phyloP scores from a whole-genome alignment of 2,888 invertebrate genomes.

The Pemphredon lugubris region DNA sequence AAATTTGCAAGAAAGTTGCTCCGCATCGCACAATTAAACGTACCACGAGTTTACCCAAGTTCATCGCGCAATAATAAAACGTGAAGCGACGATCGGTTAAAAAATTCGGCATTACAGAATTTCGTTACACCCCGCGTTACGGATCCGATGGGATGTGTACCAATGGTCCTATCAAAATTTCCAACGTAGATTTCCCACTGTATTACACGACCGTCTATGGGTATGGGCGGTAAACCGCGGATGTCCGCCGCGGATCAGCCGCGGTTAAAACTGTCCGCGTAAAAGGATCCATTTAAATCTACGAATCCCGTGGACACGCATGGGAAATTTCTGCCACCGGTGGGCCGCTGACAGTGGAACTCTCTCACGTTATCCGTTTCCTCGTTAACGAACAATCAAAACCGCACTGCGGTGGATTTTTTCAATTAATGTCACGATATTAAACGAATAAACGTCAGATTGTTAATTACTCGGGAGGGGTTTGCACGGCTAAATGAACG shows the following conservation, averaged over 20 bases:
- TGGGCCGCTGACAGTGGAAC: constrained; percentile 19
- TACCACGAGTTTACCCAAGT: no score
- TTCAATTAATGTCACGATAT: constrained; percentile 50
- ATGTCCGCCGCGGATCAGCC: constrained; percentile 58
- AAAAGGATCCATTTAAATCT: constrained; percentile 65
- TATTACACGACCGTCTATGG: constrained; percentile 59
- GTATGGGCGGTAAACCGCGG: constrained; percentile 61
- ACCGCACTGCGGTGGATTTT: constrained; percentile 34
- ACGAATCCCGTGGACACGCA: constrained; percentile 39
- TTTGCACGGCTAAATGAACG: not conserved
- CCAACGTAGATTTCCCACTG: constrained; percentile 34
- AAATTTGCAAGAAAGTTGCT: no score
- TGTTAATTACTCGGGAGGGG: constrained; percentile 22
- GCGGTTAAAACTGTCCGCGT: constrained; percentile 62
- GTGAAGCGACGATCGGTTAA: no score
- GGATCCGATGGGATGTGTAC: no score
- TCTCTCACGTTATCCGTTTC: constrained; percentile 13
- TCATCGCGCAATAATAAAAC: no score
- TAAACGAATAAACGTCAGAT: constrained; percentile 45
- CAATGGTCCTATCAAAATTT: constrained; percentile 30
- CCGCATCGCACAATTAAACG: no score
- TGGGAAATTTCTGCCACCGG: constrained; percentile 50
- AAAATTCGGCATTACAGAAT: no score
- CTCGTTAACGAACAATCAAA: constrained; percentile 57
- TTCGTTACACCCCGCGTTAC: no score